Percentiles rank a stretch among this genome's conserved stretches.
These are phyloP conservation scores for Aulostomus chinensis DNA, from an alignment of 2,797 vertebrate genomes.

Conservation along the genomic window DNA sequence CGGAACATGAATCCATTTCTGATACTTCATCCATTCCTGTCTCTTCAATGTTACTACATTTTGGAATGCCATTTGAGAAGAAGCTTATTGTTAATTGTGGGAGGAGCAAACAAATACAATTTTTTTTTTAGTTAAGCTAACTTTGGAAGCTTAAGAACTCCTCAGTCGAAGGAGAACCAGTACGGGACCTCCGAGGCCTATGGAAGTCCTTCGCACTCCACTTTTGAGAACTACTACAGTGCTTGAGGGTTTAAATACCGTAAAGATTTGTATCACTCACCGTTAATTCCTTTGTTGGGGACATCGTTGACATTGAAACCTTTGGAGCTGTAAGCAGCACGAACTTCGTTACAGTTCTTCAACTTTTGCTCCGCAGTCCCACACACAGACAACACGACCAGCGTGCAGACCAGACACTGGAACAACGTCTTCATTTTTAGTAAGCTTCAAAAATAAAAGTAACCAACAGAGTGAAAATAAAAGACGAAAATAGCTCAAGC, in stretches of 20 bases:
- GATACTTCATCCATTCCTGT: too few species aligned
- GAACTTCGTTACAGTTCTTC: slow-evolving; percentile 92
- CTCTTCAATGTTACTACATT: too few species aligned
- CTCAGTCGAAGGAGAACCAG: slow-evolving; percentile 22
- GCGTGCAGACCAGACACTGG: slow-evolving; percentile 73
- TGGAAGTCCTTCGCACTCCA: slow-evolving; percentile 9
- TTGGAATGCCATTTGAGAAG: too few species aligned
- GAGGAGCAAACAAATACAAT: neutral
- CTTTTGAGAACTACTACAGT: slow-evolving; percentile 2
- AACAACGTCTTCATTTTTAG: slow-evolving; percentile 71
- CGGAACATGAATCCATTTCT: too few species aligned
- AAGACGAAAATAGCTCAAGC: neutral
- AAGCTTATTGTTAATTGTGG: too few species aligned
- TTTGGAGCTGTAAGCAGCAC: slow-evolving; percentile 88
- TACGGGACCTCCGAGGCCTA: neutral
- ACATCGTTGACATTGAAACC: slow-evolving; percentile 93
- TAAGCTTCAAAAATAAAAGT: neutral
- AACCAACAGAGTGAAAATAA: neutral
- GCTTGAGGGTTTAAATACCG: too few species aligned
- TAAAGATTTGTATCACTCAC: slow-evolving; percentile 70
- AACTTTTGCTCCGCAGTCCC: slow-evolving; percentile 83
- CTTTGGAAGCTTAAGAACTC: slow-evolving; percentile 9
- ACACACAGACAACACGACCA: slow-evolving; percentile 71
- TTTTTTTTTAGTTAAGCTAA: slow-evolving; percentile 7
- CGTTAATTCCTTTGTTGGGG: slow-evolving; percentile 88